A percentile compares a stretch with the other conserved stretches of the same genome.
These are phyloP conservation scores for Calcarius lapponicus DNA, from an alignment of 2,797 vertebrate species.

Conservation along the genomic window DNA sequence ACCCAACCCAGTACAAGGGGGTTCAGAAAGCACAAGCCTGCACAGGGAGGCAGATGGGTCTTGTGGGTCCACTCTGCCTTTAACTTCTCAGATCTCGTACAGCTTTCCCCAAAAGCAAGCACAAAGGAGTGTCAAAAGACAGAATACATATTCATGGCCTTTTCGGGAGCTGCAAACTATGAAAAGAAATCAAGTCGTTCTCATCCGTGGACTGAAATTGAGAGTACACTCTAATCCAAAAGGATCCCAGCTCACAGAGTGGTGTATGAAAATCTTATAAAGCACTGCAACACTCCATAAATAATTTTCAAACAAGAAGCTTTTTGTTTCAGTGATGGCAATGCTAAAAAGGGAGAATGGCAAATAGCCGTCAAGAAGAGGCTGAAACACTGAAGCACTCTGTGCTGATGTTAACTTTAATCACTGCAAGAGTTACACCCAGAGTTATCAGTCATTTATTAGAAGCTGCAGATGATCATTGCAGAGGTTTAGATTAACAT, in stretches of 20 bases:
- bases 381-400: constrained; percentile 9
- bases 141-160: constrained; percentile 49
- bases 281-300: constrained; percentile 63
- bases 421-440: neutral
- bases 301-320: constrained; percentile 73
- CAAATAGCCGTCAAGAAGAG: constrained; percentile 46
- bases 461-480: constrained; percentile 17
- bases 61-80: neutral
- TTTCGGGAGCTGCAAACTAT: constrained; percentile 53
- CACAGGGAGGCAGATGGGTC: neutral
- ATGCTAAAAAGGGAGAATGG: constrained; percentile 50
- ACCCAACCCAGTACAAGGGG: rapidly evolving
- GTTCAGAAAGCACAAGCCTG: neutral
- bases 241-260: constrained; percentile 59
- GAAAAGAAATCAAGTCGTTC: constrained; percentile 66
- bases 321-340: constrained; percentile 67
- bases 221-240: constrained; percentile 55
- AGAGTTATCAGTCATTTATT: constrained; percentile 43
- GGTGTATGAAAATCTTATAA: constrained; percentile 62
- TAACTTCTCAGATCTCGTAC: neutral
- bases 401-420: constrained; percentile 30
- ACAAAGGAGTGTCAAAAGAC: neutral
- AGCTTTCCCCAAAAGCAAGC: neutral
- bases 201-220: constrained; percentile 60
- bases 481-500: constrained; percentile 25